Percentiles rank a stretch among this genome's conserved stretches.
Evolutionary conservation across 2,113 vertebrate genomes (phyloP).

Genomic region (Forbesichthys agassizii): DNA sequence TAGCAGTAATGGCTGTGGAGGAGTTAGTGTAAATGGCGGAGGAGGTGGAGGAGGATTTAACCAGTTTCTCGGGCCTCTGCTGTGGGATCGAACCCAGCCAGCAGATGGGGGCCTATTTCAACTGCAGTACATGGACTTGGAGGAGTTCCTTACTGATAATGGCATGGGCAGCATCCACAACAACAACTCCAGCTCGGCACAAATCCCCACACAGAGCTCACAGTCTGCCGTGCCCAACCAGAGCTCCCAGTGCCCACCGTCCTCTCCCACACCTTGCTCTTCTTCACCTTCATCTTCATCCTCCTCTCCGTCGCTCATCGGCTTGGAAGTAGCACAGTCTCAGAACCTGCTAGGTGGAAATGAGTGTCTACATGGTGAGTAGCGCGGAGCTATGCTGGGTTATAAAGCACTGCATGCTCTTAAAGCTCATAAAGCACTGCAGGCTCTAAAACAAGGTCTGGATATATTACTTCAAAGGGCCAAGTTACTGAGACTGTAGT

Average conservation of each 20-base stretch:
- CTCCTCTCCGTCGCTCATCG: conserved; percentile 73
- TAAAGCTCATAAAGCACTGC: background rate
- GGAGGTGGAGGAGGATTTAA: conserved; percentile 66
- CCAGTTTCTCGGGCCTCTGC: conserved; percentile 75
- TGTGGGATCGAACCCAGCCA: conserved; percentile 79
- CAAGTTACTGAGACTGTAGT: conserved; percentile 6
- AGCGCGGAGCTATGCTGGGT: background rate
- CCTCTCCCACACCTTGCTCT: conserved; percentile 72
- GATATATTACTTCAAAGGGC: conserved; percentile 33
- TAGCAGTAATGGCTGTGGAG: conserved; percentile 52
- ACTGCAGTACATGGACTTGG: conserved; percentile 84
- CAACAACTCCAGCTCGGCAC: conserved; percentile 76
- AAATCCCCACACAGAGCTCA: conserved; percentile 79
- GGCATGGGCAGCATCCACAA: conserved; percentile 78
- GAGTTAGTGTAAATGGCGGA: conserved; percentile 41
- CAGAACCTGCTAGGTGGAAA: conserved; percentile 62
- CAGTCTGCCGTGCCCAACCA: conserved; percentile 79
- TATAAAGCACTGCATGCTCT: background rate
- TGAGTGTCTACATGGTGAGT: conserved; percentile 78
- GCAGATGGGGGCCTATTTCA: conserved; percentile 80
- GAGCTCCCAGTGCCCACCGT: conserved; percentile 80
- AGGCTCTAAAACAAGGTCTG: conserved; percentile 24
- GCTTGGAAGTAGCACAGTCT: conserved; percentile 74
- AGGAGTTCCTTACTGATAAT: conserved; percentile 81
- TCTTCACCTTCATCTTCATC: conserved; percentile 72